phyloP scores from a whole-genome alignment of 2,888 invertebrate species.

The Unio pictorum region DNA sequence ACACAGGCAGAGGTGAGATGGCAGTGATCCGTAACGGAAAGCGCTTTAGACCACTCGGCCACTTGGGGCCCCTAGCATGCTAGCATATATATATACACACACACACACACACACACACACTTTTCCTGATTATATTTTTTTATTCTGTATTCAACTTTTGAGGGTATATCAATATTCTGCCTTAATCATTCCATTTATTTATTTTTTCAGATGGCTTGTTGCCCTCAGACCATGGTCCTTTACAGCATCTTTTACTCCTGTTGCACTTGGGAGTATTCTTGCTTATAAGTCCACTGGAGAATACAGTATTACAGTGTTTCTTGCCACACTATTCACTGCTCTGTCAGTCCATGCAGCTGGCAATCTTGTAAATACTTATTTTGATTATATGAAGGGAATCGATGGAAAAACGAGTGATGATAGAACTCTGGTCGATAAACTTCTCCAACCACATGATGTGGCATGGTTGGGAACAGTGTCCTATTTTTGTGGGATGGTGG shows the following conservation, averaged over 20 bases:
- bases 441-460: slow-evolving; percentile 86
- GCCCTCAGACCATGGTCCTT: slow-evolving; percentile 95
- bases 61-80: too few relatives aligned
- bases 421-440: slow-evolving; percentile 93
- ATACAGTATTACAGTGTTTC: slow-evolving; percentile 81
- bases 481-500: slow-evolving; percentile 88
- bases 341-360: slow-evolving; percentile 96
- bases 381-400: slow-evolving; percentile 93
- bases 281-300: slow-evolving; percentile 83
- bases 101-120: too few relatives aligned
- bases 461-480: slow-evolving; percentile 90
- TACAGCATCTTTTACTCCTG: slow-evolving; percentile 92
- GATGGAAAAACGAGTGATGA: slow-evolving; percentile 89
- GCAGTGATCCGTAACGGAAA: too few relatives aligned
- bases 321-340: slow-evolving; percentile 88
- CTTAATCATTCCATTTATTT: slow-evolving; percentile 10
- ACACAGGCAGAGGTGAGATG: too few relatives aligned
- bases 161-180: neutral
- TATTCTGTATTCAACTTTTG: neutral
- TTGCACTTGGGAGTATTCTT: slow-evolving; percentile 89
- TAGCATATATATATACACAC: too few relatives aligned
- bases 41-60: too few relatives aligned
- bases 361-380: slow-evolving; percentile 96
- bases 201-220: slow-evolving; percentile 69
- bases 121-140: too few relatives aligned